Conservation (phyloP, 1,140 invertebrate genomes). For the Ceratina japonica region DNA sequence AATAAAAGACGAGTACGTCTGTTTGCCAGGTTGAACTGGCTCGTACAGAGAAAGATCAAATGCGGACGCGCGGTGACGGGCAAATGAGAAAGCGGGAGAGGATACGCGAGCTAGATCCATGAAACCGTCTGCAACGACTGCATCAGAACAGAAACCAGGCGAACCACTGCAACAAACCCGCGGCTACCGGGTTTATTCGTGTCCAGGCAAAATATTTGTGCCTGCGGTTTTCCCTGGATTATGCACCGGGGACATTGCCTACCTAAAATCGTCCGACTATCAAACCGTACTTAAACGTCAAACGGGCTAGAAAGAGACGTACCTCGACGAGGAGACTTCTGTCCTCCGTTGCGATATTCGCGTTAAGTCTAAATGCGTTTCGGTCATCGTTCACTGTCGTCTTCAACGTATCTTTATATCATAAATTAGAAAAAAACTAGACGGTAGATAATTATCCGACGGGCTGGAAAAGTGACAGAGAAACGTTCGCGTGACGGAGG, state of each 20-base stretch:
- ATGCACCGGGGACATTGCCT: slow-evolving; percentile 66
- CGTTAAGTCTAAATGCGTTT: too few species aligned
- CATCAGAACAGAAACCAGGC: slow-evolving; percentile 6
- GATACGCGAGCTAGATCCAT: slow-evolving; percentile 35
- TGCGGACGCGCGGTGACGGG: slow-evolving; percentile 34
- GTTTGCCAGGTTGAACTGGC: slow-evolving; percentile 49
- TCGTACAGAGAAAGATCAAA: slow-evolving; percentile 65
- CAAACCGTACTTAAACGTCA: slow-evolving; percentile 44
- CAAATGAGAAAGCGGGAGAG: slow-evolving; percentile 20
- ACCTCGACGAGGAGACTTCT: too few species aligned
- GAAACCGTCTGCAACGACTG: slow-evolving; percentile 53
- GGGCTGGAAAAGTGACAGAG: neutral
- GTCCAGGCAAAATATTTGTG: slow-evolving; percentile 70
- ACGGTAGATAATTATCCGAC: slow-evolving; percentile 4
- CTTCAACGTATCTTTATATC: neutral
- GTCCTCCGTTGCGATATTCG: too few species aligned
- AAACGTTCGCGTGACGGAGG: slow-evolving; percentile 12
- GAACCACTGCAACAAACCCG: slow-evolving; percentile 51
- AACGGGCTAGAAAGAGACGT: too few species aligned
- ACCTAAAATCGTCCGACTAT: slow-evolving; percentile 71
- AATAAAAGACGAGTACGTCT: slow-evolving; percentile 25
- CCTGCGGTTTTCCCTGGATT: slow-evolving; percentile 65
- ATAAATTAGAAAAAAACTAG: slow-evolving; percentile 28
- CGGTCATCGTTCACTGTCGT: too few species aligned
- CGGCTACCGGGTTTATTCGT: slow-evolving; percentile 68